Evolutionary conservation across 2,888 invertebrate genomes (phyloP), one percentile per base, ranked within the genome.

Genomic region (Xestia ashworthii): DNA sequence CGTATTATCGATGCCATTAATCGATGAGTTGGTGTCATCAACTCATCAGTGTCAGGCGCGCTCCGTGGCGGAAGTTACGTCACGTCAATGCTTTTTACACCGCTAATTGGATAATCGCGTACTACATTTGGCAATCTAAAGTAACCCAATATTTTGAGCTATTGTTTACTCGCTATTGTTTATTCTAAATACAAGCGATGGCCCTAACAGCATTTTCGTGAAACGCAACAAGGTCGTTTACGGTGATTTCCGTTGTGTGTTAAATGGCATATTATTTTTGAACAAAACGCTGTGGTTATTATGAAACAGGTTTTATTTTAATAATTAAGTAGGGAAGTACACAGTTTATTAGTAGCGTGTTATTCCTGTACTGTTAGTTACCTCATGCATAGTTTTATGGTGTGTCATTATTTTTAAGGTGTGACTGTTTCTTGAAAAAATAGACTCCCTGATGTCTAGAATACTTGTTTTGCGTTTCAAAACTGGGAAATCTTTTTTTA

Each of bases 91-190:
- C 75, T 87, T 83, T 89, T 80, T 68, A 86, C 84, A 83, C 74
- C 78, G 80, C 87, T 92, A 92, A 93, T 93, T 92, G 90, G 88
- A 90, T 90, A 85, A 91, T 89, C 87, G 83, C 83, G 80, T 79
- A 77, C 86, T 87, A 89, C n/a, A n/a, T 90, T 90, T 87, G 80
- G 74, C 74, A 86, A 89, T 87, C 85, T 80, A 79, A 81, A 83
- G 81, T 76, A 82, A 76, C 71, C 71, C 71, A 77, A 80, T 85
- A 84, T 83, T 84, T 86, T 78, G 84, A 79, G 74, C 80, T 83
- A 85, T 88, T 87, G 85, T 90, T 88, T 87, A 77, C 79, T 71
- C 71, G 67, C 77, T 82, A 78, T 87, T 89, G 87, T 83, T 85
- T 85, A 82, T 25, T 71, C 48, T 55, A 81, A 81, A 67, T 32